Evolutionary conservation across 2,797 vertebrate species (phyloP).

Genomic region (Sebastes hubbsi): DNA sequence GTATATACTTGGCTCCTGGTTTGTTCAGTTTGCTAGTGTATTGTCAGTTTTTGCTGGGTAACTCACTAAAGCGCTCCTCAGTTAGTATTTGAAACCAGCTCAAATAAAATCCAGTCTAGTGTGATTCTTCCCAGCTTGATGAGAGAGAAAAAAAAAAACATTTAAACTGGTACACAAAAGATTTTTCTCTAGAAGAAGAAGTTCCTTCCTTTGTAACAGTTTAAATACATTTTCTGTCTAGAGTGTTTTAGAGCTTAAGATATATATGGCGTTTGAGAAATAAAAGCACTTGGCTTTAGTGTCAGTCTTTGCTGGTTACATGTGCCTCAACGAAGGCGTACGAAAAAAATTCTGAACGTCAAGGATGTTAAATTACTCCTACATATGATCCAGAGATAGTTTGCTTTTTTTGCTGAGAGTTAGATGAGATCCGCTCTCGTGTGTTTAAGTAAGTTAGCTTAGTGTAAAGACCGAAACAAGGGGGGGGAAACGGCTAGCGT

Average conservation of each 20-base stretch:
- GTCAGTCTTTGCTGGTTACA: constrained; percentile 43
- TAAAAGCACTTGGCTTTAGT: constrained; percentile 27
- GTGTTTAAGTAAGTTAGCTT: background rate
- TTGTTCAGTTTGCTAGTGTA: background rate
- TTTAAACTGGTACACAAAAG: background rate
- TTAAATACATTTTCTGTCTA: constrained; percentile 15
- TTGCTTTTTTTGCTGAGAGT: background rate
- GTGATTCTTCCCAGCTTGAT: background rate
- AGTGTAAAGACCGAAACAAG: background rate
- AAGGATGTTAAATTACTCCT: background rate
- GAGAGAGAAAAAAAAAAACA: background rate
- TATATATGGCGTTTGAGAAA: constrained; percentile 1
- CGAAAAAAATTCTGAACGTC: background rate
- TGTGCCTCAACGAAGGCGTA: background rate
- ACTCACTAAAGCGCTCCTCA: background rate
- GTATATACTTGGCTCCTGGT: background rate
- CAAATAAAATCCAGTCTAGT: constrained; percentile 39
- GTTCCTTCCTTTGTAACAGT: background rate
- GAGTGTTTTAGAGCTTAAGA: background rate
- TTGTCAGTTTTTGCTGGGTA: background rate
- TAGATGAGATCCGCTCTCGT: background rate
- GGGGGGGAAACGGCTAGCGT: accelerated
- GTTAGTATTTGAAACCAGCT: constrained; percentile 59
- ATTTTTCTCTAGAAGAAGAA: background rate
- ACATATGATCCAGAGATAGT: background rate